These are phyloP conservation scores for Mionectes olivaceus DNA, from an alignment of 2,797 vertebrate genomes.

Conservation along the genomic window DNA sequence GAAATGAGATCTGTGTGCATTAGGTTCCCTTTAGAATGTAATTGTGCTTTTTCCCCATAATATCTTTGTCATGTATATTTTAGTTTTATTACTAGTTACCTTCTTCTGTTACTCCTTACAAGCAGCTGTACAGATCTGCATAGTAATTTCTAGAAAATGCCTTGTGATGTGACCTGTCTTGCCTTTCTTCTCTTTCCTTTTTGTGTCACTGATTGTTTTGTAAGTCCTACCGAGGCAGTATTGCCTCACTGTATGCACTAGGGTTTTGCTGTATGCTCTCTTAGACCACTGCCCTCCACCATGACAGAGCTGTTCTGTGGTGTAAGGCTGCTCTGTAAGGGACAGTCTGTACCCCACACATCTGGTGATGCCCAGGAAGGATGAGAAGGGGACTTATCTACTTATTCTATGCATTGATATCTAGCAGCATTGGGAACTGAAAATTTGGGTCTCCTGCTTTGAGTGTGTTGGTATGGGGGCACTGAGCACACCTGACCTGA, in stretches of 20 bases:
- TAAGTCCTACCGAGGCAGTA: background rate
- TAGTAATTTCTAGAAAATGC: background rate
- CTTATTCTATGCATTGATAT: background rate
- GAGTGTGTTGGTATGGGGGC: background rate
- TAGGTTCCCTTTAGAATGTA: conserved; percentile 42
- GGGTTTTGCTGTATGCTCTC: background rate
- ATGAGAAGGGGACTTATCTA: background rate
- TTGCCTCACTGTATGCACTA: background rate
- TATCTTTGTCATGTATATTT: conserved; percentile 34
- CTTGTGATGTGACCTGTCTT: background rate
- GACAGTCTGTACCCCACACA: rapidly evolving
- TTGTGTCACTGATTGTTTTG: background rate
- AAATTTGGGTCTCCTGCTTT: background rate
- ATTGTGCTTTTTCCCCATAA: background rate
- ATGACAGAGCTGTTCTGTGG: background rate
- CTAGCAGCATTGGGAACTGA: background rate
- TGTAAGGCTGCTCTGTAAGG: rapidly evolving
- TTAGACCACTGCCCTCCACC: rapidly evolving
- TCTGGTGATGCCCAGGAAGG: background rate
- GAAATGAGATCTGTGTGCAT: conserved; percentile 10
- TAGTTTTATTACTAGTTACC: conserved; percentile 1
- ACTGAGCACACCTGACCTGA: background rate
- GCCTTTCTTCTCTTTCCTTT: background rate
- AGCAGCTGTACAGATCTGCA: background rate
- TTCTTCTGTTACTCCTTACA: background rate